Conservation (phyloP, 2,888 invertebrate species). For the Coremacera marginata region DNA sequence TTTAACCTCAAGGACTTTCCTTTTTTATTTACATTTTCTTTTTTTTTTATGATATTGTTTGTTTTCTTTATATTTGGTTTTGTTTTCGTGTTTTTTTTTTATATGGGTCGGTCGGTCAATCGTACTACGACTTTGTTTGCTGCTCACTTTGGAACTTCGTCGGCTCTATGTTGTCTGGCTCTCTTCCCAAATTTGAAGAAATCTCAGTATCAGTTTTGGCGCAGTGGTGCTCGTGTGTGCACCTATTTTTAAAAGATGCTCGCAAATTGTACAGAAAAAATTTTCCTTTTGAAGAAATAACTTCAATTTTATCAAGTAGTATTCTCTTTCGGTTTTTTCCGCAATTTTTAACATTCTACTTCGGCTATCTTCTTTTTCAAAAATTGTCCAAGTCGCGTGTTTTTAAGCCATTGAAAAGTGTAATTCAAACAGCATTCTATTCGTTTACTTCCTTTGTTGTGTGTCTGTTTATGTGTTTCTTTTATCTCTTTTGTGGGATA, state of each 20-base stretch:
- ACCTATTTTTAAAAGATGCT: constrained; percentile 42
- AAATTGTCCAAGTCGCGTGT: too few species aligned
- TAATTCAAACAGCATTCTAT: too few species aligned
- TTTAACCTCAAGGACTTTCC: constrained; percentile 25
- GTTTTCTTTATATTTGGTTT: neutral
- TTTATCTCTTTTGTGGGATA: neutral
- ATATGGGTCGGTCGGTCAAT: constrained; percentile 7
- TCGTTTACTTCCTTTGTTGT: too few species aligned
- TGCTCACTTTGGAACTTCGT: neutral
- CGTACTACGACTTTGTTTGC: neutral
- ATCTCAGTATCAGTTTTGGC: constrained; percentile 54
- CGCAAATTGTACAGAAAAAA: too few species aligned
- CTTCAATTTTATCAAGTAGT: too few species aligned
- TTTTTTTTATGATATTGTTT: neutral
- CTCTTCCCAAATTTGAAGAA: constrained; percentile 20
- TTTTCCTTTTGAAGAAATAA: too few species aligned
- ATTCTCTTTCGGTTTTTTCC: too few species aligned
- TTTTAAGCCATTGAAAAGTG: too few species aligned
- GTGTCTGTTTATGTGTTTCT: neutral
- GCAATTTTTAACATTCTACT: too few species aligned
- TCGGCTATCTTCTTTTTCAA: too few species aligned
- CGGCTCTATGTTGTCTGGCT: constrained; percentile 20
- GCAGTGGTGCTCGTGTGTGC: constrained; percentile 58
- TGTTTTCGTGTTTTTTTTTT: neutral
- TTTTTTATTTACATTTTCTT: neutral